phyloP scores from a whole-genome alignment of 2,888 invertebrate genomes.

The Harpalus rufipes region DNA sequence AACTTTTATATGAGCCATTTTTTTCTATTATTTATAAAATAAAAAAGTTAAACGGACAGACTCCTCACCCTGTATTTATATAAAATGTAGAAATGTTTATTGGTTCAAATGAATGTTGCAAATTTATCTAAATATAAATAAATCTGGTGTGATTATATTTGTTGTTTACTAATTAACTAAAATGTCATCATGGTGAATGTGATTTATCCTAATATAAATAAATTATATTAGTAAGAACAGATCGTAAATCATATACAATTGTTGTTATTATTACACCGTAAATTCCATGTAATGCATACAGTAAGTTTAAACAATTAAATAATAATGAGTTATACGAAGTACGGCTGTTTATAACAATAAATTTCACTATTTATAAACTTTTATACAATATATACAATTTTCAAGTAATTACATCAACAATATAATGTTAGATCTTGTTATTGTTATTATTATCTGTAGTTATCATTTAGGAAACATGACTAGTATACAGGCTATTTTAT shows the following conservation, averaged over 20 bases:
- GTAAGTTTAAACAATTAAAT: conserved; percentile 15
- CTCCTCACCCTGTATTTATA: too few relatives aligned
- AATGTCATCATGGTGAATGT: background rate
- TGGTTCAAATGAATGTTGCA: background rate
- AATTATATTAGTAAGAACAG: background rate
- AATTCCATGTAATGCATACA: background rate
- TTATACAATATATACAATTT: too few relatives aligned
- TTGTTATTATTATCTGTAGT: too few relatives aligned
- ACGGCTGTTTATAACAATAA: conserved; percentile 16
- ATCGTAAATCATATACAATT: conserved; percentile 17
- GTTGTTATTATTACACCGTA: background rate
- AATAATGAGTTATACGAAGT: background rate
- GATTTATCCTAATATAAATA: conserved; percentile 30
- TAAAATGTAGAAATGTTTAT: too few relatives aligned
- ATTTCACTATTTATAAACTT: background rate
- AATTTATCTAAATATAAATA: conserved; percentile 1
- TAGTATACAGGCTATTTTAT: too few relatives aligned
- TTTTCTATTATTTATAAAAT: too few relatives aligned
- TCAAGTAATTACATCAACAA: too few relatives aligned
- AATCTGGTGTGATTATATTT: too few relatives aligned
- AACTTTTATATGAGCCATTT: too few relatives aligned
- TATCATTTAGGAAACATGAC: too few relatives aligned
- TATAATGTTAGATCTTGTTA: too few relatives aligned
- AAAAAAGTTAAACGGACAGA: too few relatives aligned
- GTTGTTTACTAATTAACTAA: background rate